These are phyloP conservation scores for Takifugu ocellatus DNA, from an alignment of 2,797 vertebrate genomes.

Conservation along the genomic window DNA sequence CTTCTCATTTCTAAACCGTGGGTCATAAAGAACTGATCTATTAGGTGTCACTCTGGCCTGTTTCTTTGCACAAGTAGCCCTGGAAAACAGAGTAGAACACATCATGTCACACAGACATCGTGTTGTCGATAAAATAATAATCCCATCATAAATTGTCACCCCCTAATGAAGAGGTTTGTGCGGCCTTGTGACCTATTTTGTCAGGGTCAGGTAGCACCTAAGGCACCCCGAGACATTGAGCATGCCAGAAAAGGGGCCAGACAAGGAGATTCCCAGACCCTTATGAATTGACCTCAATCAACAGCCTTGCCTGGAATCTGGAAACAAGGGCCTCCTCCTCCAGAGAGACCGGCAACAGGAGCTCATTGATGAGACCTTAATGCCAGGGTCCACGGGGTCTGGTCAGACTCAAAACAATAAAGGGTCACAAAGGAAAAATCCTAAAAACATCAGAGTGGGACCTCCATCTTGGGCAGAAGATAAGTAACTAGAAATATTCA, in stretches of 20 bases:
- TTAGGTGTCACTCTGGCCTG: constrained; percentile 56
- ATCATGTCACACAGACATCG: constrained; percentile 36
- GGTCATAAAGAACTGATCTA: constrained; percentile 68
- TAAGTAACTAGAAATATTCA: neutral
- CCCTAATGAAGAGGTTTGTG: constrained; percentile 2
- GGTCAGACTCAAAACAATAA: constrained; percentile 17
- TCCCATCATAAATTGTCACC: neutral
- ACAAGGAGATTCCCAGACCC: constrained; percentile 13
- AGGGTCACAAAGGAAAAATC: neutral
- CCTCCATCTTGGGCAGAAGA: constrained; percentile 1
- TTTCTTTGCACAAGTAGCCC: constrained; percentile 45
- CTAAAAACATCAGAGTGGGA: neutral
- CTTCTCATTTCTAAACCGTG: constrained; percentile 63
- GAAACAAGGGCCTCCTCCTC: neutral
- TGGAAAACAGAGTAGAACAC: neutral
- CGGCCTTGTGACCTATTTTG: constrained; percentile 12
- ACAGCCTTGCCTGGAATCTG: constrained; percentile 22
- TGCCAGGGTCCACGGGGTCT: neutral
- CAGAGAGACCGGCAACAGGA: constrained; percentile 6
- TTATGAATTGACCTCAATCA: constrained; percentile 21
- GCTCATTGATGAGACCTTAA: constrained; percentile 1
- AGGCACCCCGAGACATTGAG: neutral
- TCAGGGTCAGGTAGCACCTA: constrained; percentile 12
- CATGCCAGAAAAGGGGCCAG: constrained; percentile 13
- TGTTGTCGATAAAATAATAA: neutral